Conservation (phyloP, 2,888 invertebrate genomes). For the Hololepta plana region DNA sequence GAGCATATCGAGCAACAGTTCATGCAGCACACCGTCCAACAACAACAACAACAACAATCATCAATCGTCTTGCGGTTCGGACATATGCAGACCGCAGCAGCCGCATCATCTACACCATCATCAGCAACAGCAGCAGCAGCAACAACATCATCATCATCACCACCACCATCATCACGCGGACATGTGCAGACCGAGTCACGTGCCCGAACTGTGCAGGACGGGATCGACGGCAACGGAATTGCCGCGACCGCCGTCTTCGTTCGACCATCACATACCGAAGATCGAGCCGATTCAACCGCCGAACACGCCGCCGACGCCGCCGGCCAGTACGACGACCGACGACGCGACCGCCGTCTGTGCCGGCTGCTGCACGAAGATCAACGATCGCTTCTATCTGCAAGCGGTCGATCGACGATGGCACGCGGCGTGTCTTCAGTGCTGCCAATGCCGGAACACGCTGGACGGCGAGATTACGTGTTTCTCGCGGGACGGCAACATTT, state of each 20-base stretch:
- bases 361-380: constrained; percentile 73
- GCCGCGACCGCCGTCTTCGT: constrained; percentile 24
- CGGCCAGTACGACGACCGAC: constrained; percentile 23
- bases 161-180: background rate
- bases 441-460: constrained; percentile 73
- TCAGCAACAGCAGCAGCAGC: too few relatives aligned
- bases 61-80: constrained; percentile 22
- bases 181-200: too few relatives aligned
- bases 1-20: constrained; percentile 32
- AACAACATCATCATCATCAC: background rate
- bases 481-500: constrained; percentile 81
- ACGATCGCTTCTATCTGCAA: constrained; percentile 78
- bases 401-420: constrained; percentile 91
- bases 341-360: constrained; percentile 50
- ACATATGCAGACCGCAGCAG: constrained; percentile 23
- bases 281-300: constrained; percentile 36
- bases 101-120: constrained; percentile 11
- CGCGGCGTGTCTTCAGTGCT: constrained; percentile 76
- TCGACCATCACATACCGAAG: constrained; percentile 34
- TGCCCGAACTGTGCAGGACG: constrained; percentile 17
- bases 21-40: constrained; percentile 36
- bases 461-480: constrained; percentile 88
- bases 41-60: constrained; percentile 32
- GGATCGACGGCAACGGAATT: too few relatives aligned
- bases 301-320: constrained; percentile 27